Evolutionary conservation across 2,888 invertebrate genomes (phyloP).

Genomic region (Laspeyria flexula): DNA sequence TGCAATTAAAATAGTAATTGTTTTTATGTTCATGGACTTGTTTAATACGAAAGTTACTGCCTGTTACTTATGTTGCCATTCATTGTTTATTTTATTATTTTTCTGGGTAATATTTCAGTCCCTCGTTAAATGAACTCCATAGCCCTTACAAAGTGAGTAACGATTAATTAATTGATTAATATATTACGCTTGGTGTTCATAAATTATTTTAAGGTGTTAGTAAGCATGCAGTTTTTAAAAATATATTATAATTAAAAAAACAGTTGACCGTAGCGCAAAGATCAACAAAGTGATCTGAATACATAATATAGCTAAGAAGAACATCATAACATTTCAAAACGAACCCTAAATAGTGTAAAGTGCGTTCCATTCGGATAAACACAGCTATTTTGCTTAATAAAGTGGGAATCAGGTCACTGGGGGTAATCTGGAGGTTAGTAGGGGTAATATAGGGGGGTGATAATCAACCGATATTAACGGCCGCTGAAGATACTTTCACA

Average conservation of each 20-base stretch:
- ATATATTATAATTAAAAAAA: too few relatives aligned
- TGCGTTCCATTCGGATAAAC: constrained; percentile 37
- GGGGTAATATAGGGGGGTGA: constrained; percentile 48
- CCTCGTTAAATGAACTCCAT: too few relatives aligned
- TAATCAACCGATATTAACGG: constrained; percentile 64
- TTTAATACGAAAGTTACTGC: too few relatives aligned
- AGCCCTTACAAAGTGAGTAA: too few relatives aligned
- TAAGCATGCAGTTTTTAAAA: too few relatives aligned
- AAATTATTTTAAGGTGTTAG: too few relatives aligned
- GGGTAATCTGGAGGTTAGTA: constrained; percentile 22
- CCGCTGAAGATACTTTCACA: constrained; percentile 45
- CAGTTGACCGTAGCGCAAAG: background rate
- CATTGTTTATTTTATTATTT: too few relatives aligned
- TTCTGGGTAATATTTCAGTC: too few relatives aligned
- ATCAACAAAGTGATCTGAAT: background rate
- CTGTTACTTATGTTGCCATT: too few relatives aligned
- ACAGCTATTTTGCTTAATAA: constrained; percentile 42
- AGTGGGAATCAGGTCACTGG: constrained; percentile 45
- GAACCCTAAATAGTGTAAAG: constrained; percentile 36
- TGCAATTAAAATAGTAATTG: background rate
- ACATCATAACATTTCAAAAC: constrained; percentile 19
- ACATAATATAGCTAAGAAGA: background rate
- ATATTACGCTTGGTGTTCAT: too few relatives aligned
- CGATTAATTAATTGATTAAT: too few relatives aligned
- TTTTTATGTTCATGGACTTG: background rate